phyloP scores from a whole-genome alignment of 2,888 invertebrate species.

The Euclidia mi region DNA sequence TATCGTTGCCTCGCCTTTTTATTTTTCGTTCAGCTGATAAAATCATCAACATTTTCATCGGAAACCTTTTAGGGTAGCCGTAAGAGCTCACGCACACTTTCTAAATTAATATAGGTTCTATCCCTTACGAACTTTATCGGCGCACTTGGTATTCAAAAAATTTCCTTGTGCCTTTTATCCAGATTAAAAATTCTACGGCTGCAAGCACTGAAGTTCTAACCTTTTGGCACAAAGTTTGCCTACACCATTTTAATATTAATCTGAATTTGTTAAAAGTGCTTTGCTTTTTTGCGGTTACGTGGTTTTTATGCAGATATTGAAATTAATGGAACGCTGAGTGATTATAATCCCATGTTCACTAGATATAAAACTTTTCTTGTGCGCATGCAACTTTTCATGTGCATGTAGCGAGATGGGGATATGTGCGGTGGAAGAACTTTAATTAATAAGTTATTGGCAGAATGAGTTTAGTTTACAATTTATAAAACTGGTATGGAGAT shows the following conservation, averaged over 20 bases:
- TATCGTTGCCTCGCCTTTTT: neutral
- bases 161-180: constrained; percentile 53
- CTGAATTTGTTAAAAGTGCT: constrained; percentile 24
- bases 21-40: constrained; percentile 1
- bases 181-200: constrained; percentile 58
- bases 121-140: constrained; percentile 28
- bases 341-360: constrained; percentile 3
- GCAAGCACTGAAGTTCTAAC: constrained; percentile 21
- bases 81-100: constrained; percentile 34
- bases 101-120: constrained; percentile 53
- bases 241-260: constrained; percentile 42
- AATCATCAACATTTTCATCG: neutral
- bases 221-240: constrained; percentile 29
- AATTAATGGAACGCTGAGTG: constrained; percentile 15
- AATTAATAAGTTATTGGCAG: too few species aligned
- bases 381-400: too few species aligned
- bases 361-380: too few species aligned
- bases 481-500: too few species aligned
- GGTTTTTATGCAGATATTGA: constrained; percentile 4
- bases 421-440: too few species aligned
- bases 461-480: too few species aligned
- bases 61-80: neutral
- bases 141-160: constrained; percentile 42
- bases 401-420: too few species aligned
- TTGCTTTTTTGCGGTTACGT: constrained; percentile 20